Evolutionary conservation across 2,888 invertebrate species (phyloP), one percentile per base, ranked within the genome.

Genomic region (Zygaena filipendulae): DNA sequence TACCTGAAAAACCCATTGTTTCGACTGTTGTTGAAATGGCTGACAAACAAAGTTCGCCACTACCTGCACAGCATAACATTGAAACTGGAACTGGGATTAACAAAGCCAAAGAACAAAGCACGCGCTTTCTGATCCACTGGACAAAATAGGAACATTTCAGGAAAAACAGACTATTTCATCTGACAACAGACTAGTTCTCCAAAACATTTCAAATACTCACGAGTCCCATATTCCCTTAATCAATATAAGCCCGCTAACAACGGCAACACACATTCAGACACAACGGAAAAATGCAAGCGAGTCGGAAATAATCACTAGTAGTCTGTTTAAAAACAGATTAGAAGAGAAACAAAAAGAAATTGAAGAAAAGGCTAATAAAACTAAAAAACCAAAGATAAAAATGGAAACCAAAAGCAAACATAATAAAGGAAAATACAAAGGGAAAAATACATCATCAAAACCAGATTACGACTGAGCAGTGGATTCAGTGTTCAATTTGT

Each of bases 291-390:
- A 27, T 13, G 21, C 27, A 13, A 21, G 27, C 27, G 21, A 13
- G 13, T 27, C 21, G 12, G 21, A 27, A 27, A 27, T 27, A 12
- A 21, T 14, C 2, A 27, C 21, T 3, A 21, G 21, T 13, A 27
- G 21, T 27, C 27, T 13, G 14, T 21, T 27, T 21, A 27, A 27
- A 27, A 27, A 21, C 13, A 27, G n/a, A 13, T 27, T 27, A 27
- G 21, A 27, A 27, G 27, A 13, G n/a, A 27, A 27, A 27, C 27
- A 27, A 27, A 21, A 21, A 27, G n/a, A 24, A 24, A 24, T 14
- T 24, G 24, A 13, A 14, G n/a, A 14, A 25, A 16, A 16, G 7
- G 16, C 16, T 16, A 16, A 16, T 4, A 16, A 16, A 16, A 6
- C 16, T 16, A 4, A 7, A 16, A 16, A 16, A 16, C 16, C 7